phyloP scores from a whole-genome alignment of 2,888 invertebrate species.

The Ypsolopha sequella region DNA sequence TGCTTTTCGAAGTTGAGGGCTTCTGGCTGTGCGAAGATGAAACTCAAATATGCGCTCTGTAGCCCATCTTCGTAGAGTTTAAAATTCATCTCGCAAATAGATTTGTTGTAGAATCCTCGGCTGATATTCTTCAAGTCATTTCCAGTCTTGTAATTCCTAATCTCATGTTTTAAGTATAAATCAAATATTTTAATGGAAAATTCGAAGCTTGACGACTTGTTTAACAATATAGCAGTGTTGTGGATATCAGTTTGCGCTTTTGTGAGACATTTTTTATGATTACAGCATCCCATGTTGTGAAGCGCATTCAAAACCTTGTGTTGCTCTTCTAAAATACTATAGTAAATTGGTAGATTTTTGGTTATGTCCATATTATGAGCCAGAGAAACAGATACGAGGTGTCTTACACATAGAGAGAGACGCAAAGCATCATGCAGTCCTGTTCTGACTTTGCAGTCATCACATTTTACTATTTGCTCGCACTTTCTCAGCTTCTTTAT shows the following conservation, averaged over 20 bases:
- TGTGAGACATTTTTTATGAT: conserved; percentile 34
- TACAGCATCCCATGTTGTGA: conserved; percentile 27
- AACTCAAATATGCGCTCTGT: conserved; percentile 38
- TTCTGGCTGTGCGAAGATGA: conserved; percentile 31
- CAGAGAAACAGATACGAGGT: conserved; percentile 26
- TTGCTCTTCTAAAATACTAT: conserved; percentile 25
- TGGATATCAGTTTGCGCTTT: conserved; percentile 50
- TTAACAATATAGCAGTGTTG: conserved; percentile 42
- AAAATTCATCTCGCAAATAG: conserved; percentile 47
- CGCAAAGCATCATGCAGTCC: conserved; percentile 46
- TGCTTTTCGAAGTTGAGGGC: conserved; percentile 35
- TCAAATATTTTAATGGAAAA: conserved; percentile 43
- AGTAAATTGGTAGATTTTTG: conserved; percentile 19
- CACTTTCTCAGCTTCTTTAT: conserved; percentile 25
- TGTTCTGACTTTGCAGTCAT: conserved; percentile 34
- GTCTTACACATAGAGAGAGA: conserved; percentile 34
- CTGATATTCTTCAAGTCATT: conserved; percentile 36
- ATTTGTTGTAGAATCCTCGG: conserved; percentile 48
- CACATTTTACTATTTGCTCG: conserved; percentile 43
- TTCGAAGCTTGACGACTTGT: conserved; percentile 32
- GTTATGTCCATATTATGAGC: conserved; percentile 20
- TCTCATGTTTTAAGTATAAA: conserved; percentile 37
- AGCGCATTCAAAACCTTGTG: conserved; percentile 30
- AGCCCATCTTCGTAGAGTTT: conserved; percentile 35
- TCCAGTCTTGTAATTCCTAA: conserved; percentile 19